Conservation (phyloP, 2,888 invertebrate genomes). For the Lissonota sp. region DNA sequence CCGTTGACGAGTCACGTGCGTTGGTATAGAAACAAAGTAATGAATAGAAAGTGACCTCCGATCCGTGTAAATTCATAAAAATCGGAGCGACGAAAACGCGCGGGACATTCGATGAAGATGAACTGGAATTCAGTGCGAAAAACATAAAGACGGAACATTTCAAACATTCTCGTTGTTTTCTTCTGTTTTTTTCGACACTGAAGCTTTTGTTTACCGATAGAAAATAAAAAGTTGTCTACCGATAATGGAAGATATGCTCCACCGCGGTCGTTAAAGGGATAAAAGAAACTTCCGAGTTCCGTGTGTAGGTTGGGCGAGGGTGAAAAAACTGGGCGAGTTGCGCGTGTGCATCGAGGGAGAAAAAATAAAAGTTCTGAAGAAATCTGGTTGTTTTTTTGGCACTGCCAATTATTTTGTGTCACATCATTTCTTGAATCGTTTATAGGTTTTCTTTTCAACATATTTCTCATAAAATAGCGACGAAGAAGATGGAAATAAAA, state of each 20-base stretch:
- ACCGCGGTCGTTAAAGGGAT: too few species aligned
- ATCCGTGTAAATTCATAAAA: constrained; percentile 12
- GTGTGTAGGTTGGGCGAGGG: too few species aligned
- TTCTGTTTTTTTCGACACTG: constrained; percentile 1
- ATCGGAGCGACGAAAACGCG: neutral
- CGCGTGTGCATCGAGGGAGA: too few species aligned
- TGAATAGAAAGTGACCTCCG: constrained; percentile 8
- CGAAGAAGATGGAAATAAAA: neutral
- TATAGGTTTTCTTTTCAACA: neutral
- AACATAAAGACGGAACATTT: neutral
- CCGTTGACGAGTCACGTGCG: too few species aligned
- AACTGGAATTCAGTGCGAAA: neutral
- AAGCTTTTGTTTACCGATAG: neutral
- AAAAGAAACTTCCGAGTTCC: too few species aligned
- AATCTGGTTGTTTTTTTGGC: too few species aligned
- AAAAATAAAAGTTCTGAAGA: neutral
- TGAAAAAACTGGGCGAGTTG: too few species aligned
- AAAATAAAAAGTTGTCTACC: too few species aligned
- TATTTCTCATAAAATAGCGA: neutral
- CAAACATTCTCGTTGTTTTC: constrained; percentile 9
- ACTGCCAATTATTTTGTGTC: too few species aligned
- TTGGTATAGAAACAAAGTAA: neutral
- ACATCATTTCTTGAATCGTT: neutral
- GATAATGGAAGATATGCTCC: too few species aligned
- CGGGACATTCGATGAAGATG: constrained; percentile 27